These are phyloP conservation scores for Spea hammondii DNA, from an alignment of 2,797 vertebrate species.

Conservation along the genomic window DNA sequence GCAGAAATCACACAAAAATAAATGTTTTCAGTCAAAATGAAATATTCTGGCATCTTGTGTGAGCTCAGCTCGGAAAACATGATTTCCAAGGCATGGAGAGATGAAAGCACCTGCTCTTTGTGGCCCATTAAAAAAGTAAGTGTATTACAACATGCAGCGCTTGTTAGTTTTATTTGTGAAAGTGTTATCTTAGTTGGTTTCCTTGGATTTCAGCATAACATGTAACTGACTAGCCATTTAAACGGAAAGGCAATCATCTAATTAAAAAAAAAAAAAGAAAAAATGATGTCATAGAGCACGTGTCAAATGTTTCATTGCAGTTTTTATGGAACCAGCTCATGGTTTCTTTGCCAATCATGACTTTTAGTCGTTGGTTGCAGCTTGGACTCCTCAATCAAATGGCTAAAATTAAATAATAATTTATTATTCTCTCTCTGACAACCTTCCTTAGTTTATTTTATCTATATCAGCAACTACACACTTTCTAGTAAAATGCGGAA, in stretches of 20 bases:
- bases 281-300: background rate
- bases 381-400: too few relatives aligned
- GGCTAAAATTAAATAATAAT: too few relatives aligned
- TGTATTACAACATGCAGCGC: background rate
- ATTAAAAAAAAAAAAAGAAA: background rate
- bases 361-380: too few relatives aligned
- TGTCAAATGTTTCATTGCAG: background rate
- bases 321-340: background rate
- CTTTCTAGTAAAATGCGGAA: too few relatives aligned
- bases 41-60: slow-evolving; percentile 29
- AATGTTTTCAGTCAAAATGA: slow-evolving; percentile 30
- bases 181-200: background rate
- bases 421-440: too few relatives aligned
- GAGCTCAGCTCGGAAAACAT: slow-evolving; percentile 36
- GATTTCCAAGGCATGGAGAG: slow-evolving; percentile 20
- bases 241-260: background rate
- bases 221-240: background rate
- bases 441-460: too few relatives aligned
- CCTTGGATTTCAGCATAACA: background rate
- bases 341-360: too few relatives aligned
- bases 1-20: slow-evolving; percentile 20
- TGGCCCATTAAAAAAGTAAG: slow-evolving; percentile 3
- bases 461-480: too few relatives aligned
- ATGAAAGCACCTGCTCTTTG: slow-evolving; percentile 27
- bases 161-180: background rate